These are phyloP conservation scores for Gymnopithys bicolor DNA, from an alignment of 2,797 vertebrate species.

Conservation along the genomic window DNA sequence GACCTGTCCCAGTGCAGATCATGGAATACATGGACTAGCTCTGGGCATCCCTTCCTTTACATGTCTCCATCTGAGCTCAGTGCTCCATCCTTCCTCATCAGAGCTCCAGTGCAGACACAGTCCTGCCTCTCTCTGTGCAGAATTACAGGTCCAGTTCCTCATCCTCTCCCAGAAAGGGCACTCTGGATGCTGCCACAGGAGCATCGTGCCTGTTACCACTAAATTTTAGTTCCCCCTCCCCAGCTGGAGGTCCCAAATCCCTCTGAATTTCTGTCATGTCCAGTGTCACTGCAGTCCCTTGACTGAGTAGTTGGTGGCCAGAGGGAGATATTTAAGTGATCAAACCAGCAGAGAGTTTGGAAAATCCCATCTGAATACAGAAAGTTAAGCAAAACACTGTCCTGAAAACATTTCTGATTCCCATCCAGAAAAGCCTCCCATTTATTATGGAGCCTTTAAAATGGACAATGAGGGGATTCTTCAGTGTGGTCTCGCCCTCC, in stretches of 20 bases:
- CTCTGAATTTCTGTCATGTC: background rate
- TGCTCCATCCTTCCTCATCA: background rate
- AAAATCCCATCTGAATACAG: slow-evolving; percentile 54
- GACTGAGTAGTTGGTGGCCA: background rate
- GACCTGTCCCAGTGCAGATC: background rate
- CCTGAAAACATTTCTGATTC: slow-evolving; percentile 68
- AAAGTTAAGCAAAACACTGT: slow-evolving; percentile 65
- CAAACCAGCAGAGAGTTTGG: slow-evolving; percentile 9
- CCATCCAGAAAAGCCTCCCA: slow-evolving; percentile 59
- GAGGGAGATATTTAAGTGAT: background rate
- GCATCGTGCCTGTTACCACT: background rate
- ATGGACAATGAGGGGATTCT: slow-evolving; percentile 74
- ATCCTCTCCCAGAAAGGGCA: background rate
- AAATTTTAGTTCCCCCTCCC: background rate
- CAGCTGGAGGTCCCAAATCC: background rate
- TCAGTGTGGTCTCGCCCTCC: slow-evolving; percentile 72
- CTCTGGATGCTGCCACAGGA: background rate
- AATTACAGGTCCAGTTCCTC: background rate
- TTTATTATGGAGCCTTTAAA: slow-evolving; percentile 69
- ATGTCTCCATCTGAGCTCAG: background rate
- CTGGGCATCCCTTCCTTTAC: background rate
- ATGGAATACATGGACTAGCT: background rate
- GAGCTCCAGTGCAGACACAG: background rate
- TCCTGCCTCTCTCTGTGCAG: background rate
- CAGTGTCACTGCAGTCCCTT: background rate